These are phyloP conservation scores for Gopherus evgoodei DNA, from an alignment of 2,113 vertebrate species.

Conservation along the genomic window DNA sequence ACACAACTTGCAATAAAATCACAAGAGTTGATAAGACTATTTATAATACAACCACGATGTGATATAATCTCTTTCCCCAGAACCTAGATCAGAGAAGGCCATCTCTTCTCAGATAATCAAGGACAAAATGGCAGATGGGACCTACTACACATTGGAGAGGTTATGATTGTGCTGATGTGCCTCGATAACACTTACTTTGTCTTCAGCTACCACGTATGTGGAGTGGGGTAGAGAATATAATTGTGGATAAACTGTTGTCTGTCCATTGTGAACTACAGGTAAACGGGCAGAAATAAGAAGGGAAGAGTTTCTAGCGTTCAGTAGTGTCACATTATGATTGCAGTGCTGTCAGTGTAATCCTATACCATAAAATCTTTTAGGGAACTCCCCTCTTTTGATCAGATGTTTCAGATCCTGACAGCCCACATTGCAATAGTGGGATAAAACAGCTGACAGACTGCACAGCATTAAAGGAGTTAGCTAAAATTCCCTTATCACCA, in stretches of 20 bases:
- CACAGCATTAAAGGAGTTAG: not conserved
- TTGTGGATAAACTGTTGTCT: not conserved
- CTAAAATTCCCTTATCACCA: conserved; percentile 13
- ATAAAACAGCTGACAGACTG: not conserved
- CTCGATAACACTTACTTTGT: not conserved
- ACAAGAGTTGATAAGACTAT: not conserved
- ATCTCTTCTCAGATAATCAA: not conserved
- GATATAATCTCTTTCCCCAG: not conserved
- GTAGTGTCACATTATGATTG: not conserved
- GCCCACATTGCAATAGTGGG: not conserved
- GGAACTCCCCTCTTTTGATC: conserved; percentile 18
- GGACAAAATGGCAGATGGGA: not conserved
- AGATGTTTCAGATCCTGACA: not conserved
- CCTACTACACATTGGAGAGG: not conserved
- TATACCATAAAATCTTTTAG: not conserved
- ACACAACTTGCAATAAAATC: not conserved
- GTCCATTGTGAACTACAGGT: not conserved
- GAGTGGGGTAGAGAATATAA: not conserved
- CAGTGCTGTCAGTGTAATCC: not conserved
- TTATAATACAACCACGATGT: not conserved
- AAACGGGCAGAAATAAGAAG: not conserved
- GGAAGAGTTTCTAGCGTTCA: not conserved
- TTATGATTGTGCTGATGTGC: not conserved
- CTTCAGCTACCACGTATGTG: not conserved
- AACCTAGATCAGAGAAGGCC: not conserved